phyloP scores from a whole-genome alignment of 2,797 vertebrate species.

The Limosa lapponica region DNA sequence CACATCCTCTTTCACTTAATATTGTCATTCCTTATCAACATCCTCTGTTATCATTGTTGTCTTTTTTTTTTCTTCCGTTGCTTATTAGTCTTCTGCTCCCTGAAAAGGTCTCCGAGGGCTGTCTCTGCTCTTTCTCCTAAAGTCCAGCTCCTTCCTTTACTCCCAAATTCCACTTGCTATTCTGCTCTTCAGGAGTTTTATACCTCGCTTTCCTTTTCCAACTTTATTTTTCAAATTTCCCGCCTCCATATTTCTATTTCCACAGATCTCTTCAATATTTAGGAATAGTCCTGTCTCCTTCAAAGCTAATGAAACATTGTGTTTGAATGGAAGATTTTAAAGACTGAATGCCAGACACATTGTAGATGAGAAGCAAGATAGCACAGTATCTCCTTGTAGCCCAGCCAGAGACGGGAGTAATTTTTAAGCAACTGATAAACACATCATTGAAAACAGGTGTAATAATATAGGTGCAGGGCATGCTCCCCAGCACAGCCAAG shows the following conservation, averaged over 20 bases:
- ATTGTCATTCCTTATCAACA: background rate
- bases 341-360: background rate
- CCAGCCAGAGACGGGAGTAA: background rate
- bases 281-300: background rate
- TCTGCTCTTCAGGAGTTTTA: background rate
- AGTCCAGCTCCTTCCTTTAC: background rate
- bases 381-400: background rate
- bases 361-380: constrained; percentile 30
- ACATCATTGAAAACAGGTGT: constrained; percentile 56
- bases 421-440: constrained; percentile 49
- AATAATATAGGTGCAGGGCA: constrained; percentile 17
- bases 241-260: background rate
- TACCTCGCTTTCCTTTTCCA: background rate
- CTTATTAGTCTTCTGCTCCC: background rate
- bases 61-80: background rate
- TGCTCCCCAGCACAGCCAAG: background rate
- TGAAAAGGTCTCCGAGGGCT: background rate
- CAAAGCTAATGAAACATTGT: background rate
- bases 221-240: background rate
- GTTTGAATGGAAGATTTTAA: background rate
- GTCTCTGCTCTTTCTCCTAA: background rate
- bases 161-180: background rate
- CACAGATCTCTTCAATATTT: background rate
- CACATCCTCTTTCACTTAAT: background rate
- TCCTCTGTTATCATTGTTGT: background rate